Conservation (phyloP, 2,113 vertebrate genomes). For the Rhinolophus sinicus region DNA sequence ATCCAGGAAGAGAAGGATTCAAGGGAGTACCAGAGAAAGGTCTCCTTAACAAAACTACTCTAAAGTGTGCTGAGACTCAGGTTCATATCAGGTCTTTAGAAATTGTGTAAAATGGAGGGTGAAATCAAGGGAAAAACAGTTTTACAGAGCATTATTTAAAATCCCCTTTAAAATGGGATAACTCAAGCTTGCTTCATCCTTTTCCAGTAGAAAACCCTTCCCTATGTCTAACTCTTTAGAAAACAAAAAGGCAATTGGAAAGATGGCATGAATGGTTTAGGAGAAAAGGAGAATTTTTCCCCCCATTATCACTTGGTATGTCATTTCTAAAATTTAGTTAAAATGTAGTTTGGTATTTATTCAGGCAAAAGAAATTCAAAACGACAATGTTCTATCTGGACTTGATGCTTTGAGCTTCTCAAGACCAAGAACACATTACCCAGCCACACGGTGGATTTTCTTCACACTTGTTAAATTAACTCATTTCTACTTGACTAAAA, state of each 20-base stretch:
- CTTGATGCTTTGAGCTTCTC: neutral
- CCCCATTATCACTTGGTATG: neutral
- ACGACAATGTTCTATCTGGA: neutral
- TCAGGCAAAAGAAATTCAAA: neutral
- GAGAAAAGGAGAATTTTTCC: neutral
- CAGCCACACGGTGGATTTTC: neutral
- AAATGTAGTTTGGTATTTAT: neutral
- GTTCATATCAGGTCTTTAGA: neutral
- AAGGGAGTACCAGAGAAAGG: neutral
- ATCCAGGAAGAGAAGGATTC: neutral
- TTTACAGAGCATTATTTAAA: slow-evolving; percentile 3
- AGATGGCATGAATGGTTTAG: neutral
- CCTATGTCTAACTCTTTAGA: neutral
- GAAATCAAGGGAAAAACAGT: neutral
- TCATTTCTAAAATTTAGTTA: slow-evolving; percentile 25
- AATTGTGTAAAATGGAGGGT: neutral
- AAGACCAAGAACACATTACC: neutral
- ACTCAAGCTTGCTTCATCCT: neutral
- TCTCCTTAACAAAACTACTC: neutral
- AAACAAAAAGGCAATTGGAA: neutral
- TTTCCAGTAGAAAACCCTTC: slow-evolving; percentile 9
- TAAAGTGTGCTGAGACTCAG: neutral
- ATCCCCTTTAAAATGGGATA: neutral
- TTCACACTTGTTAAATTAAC: neutral
- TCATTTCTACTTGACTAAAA: neutral